Percentiles rank a stretch among this genome's conserved stretches.
Conservation (phyloP, 2,113 vertebrate species). For the Cynocephalus volans region DNA sequence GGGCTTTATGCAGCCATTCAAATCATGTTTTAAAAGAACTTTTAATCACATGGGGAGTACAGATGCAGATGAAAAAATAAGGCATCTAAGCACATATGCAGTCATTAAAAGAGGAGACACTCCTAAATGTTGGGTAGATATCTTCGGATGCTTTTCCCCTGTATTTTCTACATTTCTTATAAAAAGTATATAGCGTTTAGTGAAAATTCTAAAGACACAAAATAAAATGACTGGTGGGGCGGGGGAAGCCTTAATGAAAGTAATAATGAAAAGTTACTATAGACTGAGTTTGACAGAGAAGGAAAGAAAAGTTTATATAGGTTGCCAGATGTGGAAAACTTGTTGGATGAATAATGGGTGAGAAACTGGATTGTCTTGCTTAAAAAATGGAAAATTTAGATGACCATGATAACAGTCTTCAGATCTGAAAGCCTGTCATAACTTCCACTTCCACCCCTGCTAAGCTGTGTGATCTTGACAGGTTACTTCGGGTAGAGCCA, state of each 20-base stretch:
- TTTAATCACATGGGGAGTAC: not conserved
- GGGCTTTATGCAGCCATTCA: not conserved
- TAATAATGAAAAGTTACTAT: not conserved
- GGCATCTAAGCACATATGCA: not conserved
- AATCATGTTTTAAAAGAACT: constrained; percentile 5
- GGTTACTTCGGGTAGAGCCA: not conserved
- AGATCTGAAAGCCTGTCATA: not conserved
- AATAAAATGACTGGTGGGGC: not conserved
- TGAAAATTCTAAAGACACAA: constrained; percentile 57
- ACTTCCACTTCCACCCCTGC: not conserved
- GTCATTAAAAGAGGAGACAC: not conserved
- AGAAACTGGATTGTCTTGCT: not conserved
- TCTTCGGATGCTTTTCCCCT: not conserved
- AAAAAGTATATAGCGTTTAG: not conserved
- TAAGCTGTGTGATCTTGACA: not conserved
- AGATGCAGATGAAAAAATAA: constrained; percentile 20
- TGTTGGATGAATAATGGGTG: not conserved
- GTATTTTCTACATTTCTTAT: constrained; percentile 41
- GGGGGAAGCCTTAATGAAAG: not conserved
- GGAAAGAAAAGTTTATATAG: not conserved
- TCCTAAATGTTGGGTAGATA: not conserved
- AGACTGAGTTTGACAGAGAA: not conserved
- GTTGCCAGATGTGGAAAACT: not conserved
- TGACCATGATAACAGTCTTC: not conserved
- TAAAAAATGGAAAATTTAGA: constrained; percentile 2